Percentiles rank a stretch among this genome's conserved stretches.
Conservation (phyloP, 1,140 invertebrate species). For the Thalassaphorura encarpata region DNA sequence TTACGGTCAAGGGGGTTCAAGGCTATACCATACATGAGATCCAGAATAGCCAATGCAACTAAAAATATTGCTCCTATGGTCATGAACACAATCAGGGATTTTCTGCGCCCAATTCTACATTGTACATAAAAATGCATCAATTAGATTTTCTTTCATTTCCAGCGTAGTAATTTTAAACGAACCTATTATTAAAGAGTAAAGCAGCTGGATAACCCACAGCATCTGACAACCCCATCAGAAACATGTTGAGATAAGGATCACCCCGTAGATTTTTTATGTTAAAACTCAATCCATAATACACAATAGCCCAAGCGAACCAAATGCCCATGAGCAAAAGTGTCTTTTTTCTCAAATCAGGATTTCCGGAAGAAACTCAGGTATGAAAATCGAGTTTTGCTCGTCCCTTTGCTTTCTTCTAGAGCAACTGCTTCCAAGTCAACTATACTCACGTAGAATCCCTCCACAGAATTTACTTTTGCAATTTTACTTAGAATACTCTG, state of each 20-base stretch:
- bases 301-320: constrained; percentile 4
- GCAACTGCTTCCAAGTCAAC: neutral
- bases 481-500: constrained; percentile 37
- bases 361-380: constrained; percentile 12
- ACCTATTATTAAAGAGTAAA: constrained; percentile 8
- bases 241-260: constrained; percentile 1
- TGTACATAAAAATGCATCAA: neutral
- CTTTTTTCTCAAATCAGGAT: neutral
- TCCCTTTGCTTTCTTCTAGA: neutral
- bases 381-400: neutral
- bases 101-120: constrained; percentile 4
- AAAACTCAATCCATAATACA: constrained; percentile 6
- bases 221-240: constrained; percentile 8
- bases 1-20: neutral
- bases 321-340: constrained; percentile 9
- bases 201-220: constrained; percentile 10
- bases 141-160: neutral
- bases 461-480: constrained; percentile 34
- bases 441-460: neutral
- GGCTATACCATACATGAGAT: neutral
- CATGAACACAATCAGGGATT: constrained; percentile 14
- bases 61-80: neutral
- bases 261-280: constrained; percentile 10
- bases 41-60: neutral
- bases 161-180: neutral